Conservation (phyloP, 37 sponge, comb jelly and placozoan genomes). For the Lycopodina hypogea region DNA sequence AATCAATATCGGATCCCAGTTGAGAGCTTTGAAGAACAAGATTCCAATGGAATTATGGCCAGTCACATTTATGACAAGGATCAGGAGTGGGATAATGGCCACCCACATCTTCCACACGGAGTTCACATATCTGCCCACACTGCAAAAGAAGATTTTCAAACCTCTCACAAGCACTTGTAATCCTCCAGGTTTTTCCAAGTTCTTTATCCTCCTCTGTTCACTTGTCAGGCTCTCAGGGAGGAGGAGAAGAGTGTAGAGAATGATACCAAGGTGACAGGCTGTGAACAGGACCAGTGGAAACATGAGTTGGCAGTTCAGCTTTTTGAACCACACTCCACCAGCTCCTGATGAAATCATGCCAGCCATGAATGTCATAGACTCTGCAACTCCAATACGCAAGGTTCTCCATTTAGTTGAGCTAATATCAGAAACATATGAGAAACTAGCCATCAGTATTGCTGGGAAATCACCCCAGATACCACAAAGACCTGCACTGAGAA, state of each 20-base stretch:
- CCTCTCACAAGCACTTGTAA: conserved; percentile 11
- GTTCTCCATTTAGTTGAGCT: conserved; percentile 29
- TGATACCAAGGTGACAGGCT: neutral
- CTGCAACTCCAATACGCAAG: conserved; percentile 41
- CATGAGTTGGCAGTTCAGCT: conserved; percentile 31
- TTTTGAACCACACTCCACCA: conserved; percentile 30
- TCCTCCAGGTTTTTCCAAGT: neutral
- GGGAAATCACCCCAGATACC: conserved; percentile 45
- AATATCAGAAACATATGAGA: conserved; percentile 48
- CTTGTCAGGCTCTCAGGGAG: conserved; percentile 47
- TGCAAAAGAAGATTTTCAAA: conserved; percentile 35
- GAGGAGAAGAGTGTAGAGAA: conserved; percentile 27
- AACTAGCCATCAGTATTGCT: conserved; percentile 21
- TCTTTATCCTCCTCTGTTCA: neutral
- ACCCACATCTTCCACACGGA: conserved; percentile 35
- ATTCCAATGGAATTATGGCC: conserved; percentile 7
- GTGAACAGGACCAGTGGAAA: conserved; percentile 10
- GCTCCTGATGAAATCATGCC: conserved; percentile 20
- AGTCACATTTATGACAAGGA: conserved; percentile 14
- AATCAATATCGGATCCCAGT: conserved; percentile 39
- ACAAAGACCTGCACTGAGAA: conserved; percentile 1
- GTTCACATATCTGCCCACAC: neutral
- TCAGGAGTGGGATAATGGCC: neutral
- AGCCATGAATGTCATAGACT: conserved; percentile 28
- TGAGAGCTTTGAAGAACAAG: conserved; percentile 29